Percentiles rank a stretch among this genome's conserved stretches.
These are phyloP conservation scores for Cinclus cinclus DNA, from an alignment of 2,113 vertebrate genomes.

Conservation along the genomic window DNA sequence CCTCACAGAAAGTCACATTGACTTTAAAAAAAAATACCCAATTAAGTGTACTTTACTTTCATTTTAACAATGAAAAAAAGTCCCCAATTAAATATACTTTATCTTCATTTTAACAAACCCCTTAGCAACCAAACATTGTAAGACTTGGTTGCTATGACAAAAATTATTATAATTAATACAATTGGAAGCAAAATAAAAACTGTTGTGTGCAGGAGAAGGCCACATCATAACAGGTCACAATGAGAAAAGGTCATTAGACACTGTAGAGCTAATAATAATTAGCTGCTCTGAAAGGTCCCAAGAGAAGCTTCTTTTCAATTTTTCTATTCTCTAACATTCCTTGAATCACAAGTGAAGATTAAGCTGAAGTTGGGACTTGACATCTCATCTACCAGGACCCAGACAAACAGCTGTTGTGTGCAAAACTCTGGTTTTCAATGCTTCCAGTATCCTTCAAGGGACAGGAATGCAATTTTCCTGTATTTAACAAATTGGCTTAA, in stretches of 20 bases:
- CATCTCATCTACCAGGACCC: background rate
- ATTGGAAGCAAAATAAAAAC: conserved; percentile 17
- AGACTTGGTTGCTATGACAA: conserved; percentile 23
- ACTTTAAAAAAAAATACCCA: background rate
- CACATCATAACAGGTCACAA: background rate
- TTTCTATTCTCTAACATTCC: background rate
- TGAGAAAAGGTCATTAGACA: background rate
- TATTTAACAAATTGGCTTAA: background rate
- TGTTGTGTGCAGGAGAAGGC: background rate
- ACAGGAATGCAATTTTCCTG: background rate
- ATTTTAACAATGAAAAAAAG: background rate
- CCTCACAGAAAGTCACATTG: background rate
- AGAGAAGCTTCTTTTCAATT: background rate
- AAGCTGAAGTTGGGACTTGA: background rate
- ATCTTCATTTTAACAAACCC: conserved; percentile 33
- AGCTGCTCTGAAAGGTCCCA: background rate
- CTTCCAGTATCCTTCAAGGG: background rate
- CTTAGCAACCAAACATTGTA: conserved; percentile 1
- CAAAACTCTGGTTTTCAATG: background rate
- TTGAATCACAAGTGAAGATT: background rate
- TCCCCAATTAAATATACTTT: conserved; percentile 39
- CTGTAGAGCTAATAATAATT: background rate
- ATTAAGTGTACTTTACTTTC: conserved; percentile 36
- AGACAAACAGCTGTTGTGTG: background rate
- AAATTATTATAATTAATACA: conserved; percentile 45